Base-by-base conservation (phyloP, 2,797 vertebrate genomes). In the Centropyge bicolor region DNA sequence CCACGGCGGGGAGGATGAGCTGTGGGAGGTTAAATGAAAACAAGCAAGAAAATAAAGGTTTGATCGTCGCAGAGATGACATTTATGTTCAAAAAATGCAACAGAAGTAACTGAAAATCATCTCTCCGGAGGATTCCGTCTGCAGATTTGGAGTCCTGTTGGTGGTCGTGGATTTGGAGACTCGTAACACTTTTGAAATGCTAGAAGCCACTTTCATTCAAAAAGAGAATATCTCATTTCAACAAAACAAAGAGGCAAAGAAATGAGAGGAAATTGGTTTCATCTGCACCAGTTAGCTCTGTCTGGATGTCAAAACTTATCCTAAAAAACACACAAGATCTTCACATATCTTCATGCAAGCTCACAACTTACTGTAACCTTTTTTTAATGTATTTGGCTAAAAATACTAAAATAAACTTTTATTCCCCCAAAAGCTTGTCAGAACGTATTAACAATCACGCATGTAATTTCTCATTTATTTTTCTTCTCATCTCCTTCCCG, bases 11-110 rank as follows among this genome's bases (percentile, higher is more conserved):
- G 79, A 71, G 49, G 74, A 61, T 11, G 80, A 86, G 49, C 81
- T 70, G 74, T 12, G 66, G 82, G 57, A n/a, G 35, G 68, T 67
- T 80, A 74, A 86, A 84, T 72, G 70, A 89, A 84, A 86, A 83
- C 83, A 84, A 83, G 70, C 38, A 52, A 22, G 48, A 73, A 81
- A 89, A 84, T 55, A 88, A 86, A 62, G 81, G 56, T 64, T 77
- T 57, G 51, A 78, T 38, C 16, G 61, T 36, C 27, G 27, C 27
- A 45, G 48, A 56, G 77, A 65, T 80, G 61, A 73, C 10, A 48
- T 57, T 81, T 78, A 56, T 80, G 81, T 48, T 79, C 4, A 54
- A 51, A 66, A 66, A 82, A 84, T 55, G 41, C 11, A 68, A 66
- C 59, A 67, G 69, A 85, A 73, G 57, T 62, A 79, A 76, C 19